These are phyloP conservation scores for Campoletis raptor DNA, from an alignment of 2,888 invertebrate genomes.

Conservation along the genomic window DNA sequence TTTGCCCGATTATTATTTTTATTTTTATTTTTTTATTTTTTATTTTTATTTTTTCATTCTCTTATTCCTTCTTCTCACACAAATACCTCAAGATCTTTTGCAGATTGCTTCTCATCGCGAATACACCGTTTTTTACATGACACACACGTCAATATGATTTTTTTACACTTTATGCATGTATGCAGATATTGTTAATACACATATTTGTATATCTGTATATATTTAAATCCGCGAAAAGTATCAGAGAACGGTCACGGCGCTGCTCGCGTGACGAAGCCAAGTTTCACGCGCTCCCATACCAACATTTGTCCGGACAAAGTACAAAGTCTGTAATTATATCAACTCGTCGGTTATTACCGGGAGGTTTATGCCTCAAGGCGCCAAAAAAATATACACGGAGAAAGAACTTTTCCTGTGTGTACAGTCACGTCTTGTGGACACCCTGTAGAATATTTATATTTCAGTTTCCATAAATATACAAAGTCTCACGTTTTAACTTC, in stretches of 20 bases:
- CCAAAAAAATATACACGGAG: slow-evolving; percentile 42
- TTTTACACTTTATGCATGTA: not conserved
- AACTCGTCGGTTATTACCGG: slow-evolving; percentile 67
- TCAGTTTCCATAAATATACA: not conserved
- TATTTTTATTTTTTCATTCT: not conserved
- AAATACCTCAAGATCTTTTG: slow-evolving; percentile 15
- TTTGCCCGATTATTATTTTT: not conserved
- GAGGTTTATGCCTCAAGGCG: slow-evolving; percentile 65
- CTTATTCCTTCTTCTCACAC: slow-evolving; percentile 4
- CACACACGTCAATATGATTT: not conserved
- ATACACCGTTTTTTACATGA: not conserved
- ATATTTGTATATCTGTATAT: slow-evolving; percentile 10
- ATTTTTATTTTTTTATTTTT: not conserved
- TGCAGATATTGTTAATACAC: not conserved
- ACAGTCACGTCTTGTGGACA: slow-evolving; percentile 15
- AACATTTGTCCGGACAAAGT: slow-evolving; percentile 63
- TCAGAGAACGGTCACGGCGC: slow-evolving; percentile 56
- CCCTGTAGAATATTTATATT: not conserved
- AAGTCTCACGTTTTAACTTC: not conserved
- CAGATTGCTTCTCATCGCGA: slow-evolving; percentile 30
- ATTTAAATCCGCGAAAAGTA: slow-evolving; percentile 46
- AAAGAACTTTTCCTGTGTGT: slow-evolving; percentile 13
- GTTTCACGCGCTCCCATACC: slow-evolving; percentile 67
- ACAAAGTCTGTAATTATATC: slow-evolving; percentile 69
- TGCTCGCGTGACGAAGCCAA: slow-evolving; percentile 65